Evolutionary conservation across 2,113 vertebrate genomes (phyloP).

Genomic region (Lophotis ruficrista): DNA sequence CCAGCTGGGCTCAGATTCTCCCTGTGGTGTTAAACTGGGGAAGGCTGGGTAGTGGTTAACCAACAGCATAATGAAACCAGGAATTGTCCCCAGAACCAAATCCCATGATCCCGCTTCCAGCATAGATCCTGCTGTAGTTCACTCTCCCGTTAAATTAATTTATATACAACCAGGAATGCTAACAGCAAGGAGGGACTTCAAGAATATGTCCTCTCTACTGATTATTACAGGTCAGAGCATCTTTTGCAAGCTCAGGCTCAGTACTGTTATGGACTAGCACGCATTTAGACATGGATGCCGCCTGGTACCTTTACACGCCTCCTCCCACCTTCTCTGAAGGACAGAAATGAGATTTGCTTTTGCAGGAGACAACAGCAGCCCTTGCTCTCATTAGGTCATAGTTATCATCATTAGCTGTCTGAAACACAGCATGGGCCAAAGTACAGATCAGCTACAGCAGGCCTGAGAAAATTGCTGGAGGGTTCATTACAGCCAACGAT

Average conservation of each 20-base stretch:
- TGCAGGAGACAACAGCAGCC: not conserved
- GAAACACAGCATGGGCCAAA: conserved; percentile 25
- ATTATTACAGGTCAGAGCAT: not conserved
- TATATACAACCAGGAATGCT: not conserved
- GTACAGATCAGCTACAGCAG: not conserved
- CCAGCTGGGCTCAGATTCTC: not conserved
- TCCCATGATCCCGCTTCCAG: not conserved
- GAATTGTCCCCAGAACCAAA: not conserved
- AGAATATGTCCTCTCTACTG: not conserved
- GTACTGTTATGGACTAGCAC: not conserved
- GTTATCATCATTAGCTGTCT: conserved; percentile 30
- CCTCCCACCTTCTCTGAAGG: not conserved
- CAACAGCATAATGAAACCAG: not conserved
- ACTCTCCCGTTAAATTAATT: not conserved
- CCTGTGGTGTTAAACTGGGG: not conserved
- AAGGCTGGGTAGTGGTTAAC: not conserved
- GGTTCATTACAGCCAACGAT: not conserved
- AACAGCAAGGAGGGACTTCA: not conserved
- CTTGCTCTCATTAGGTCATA: conserved; percentile 17
- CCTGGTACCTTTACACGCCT: not conserved
- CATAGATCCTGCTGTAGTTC: not conserved
- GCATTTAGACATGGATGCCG: not conserved
- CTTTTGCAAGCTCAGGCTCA: not conserved
- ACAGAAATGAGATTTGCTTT: not conserved
- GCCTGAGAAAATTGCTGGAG: not conserved